Evolutionary conservation across 2,888 invertebrate species (phyloP).

Genomic region (Theristus sp.): DNA sequence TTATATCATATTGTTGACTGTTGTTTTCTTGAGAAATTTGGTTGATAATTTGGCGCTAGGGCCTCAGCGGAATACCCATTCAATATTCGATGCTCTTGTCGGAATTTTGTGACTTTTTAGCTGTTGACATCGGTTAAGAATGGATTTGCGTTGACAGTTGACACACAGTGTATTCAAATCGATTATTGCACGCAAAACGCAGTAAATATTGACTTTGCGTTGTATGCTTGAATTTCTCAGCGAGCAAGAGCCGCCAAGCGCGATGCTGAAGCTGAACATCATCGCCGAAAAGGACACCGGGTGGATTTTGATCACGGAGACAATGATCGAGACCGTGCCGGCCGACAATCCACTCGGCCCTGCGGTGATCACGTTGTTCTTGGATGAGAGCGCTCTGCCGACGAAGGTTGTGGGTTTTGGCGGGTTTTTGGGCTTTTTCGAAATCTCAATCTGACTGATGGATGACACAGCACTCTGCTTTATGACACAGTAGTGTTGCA

Average conservation of each 20-base stretch:
- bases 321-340: conserved; percentile 62
- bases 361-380: conserved; percentile 63
- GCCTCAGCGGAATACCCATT: not conserved
- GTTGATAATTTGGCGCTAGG: no score
- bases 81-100: not conserved
- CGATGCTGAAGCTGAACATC: conserved; percentile 58
- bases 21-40: no score
- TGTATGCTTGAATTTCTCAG: conserved; percentile 12
- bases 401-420: conserved; percentile 45
- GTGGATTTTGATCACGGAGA: conserved; percentile 66
- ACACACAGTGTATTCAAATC: no score
- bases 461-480: no score
- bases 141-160: no score
- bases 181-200: no score
- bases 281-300: conserved; percentile 50
- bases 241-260: conserved; percentile 64
- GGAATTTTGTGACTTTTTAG: not conserved
- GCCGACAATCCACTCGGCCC: conserved; percentile 60
- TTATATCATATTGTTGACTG: no score
- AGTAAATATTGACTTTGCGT: no score
- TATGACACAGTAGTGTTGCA: no score
- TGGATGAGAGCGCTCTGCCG: conserved; percentile 78
- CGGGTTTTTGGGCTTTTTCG: not conserved
- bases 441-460: conserved; percentile 8
- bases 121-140: no score